Evolutionary conservation across 1,140 invertebrate genomes (phyloP).

Genomic region (Frieseomelitta varia): DNA sequence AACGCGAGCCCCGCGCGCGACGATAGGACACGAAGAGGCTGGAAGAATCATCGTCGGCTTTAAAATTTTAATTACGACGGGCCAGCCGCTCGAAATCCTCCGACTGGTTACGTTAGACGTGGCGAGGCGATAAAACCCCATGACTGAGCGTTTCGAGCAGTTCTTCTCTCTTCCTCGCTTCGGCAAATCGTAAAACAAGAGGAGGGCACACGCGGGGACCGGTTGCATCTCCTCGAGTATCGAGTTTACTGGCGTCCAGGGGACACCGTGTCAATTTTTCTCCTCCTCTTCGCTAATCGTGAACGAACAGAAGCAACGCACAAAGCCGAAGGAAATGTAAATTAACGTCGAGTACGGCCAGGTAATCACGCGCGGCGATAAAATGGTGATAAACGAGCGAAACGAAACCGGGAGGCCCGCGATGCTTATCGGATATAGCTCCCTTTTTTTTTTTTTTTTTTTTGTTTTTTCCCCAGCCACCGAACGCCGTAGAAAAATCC

Average conservation of each 20-base stretch:
- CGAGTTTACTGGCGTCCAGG: conserved; percentile 42
- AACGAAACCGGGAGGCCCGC: conserved; percentile 42
- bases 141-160: not conserved
- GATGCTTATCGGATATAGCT: conserved; percentile 63
- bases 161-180: not conserved
- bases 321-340: conserved; percentile 67
- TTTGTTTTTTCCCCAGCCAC: conserved; percentile 22
- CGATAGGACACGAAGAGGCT: conserved; percentile 25
- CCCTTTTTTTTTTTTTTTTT: conserved; percentile 25
- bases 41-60: conserved; percentile 37
- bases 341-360: conserved; percentile 66
- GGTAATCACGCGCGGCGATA: conserved; percentile 69
- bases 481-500: conserved; percentile 60
- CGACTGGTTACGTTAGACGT: not conserved
- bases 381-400: conserved; percentile 70
- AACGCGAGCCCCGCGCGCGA: not conserved
- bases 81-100: not conserved
- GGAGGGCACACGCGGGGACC: conserved; percentile 11
- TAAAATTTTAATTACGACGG: conserved; percentile 58
- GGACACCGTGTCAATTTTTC: conserved; percentile 24
- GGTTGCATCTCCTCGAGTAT: conserved; percentile 44
- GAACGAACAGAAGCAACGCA: conserved; percentile 27
- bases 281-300: conserved; percentile 23
- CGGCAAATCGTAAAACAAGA: conserved; percentile 60
- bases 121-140: not conserved